Base-by-base conservation (phyloP, 2,888 invertebrate species). In the Lasioglossum leucozonium region DNA sequence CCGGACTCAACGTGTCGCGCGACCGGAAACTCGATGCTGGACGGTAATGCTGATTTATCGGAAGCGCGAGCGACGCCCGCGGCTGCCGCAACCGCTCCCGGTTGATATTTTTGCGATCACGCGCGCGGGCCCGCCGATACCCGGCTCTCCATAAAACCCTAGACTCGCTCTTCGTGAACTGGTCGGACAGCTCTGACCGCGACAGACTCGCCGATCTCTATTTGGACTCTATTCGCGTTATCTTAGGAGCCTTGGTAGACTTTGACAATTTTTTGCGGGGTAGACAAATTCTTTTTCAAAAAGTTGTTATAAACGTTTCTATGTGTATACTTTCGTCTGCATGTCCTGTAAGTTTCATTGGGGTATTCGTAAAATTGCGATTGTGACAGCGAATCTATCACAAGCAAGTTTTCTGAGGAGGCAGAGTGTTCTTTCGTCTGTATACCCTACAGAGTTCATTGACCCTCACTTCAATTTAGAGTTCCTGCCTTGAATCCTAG, bases 21-120 rank as follows among this genome's bases (percentile, higher is more conserved):
- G 87, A 87, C 90, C 93, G 93, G 93, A 94, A 94, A 94, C 93
- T 93, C 93, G 91, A 93, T 92, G 93, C 92, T 55, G 91, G 82
- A 82, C 89, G 92, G 90, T 93, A 94, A 94, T 94, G 89, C 94
- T 94, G 94, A 94, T 94, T 94, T 94, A 94, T 94, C 93, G 94
- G 91, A 90, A 93, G 91, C 89, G 81, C 72, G 72, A 72, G 26
- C 44, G 30, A 16, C 34, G 72, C 72, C 44, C 34, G 85, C 72
- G 72, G 62, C 62, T 30, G 30, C 62, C 62, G 62, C 30, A 62
- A 30, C 30, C 30, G 62, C 34, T 34, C 67, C 37, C 67, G 67
- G 4, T 62, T 55, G 37, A 16, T 22, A 34, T 67, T 67, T 67
- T 67, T 37, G 18, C 34, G 34, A 34, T 34, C 34, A 34, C 67